phyloP scores from a whole-genome alignment of 2,797 vertebrate genomes.

The Poeciliopsis infans region DNA sequence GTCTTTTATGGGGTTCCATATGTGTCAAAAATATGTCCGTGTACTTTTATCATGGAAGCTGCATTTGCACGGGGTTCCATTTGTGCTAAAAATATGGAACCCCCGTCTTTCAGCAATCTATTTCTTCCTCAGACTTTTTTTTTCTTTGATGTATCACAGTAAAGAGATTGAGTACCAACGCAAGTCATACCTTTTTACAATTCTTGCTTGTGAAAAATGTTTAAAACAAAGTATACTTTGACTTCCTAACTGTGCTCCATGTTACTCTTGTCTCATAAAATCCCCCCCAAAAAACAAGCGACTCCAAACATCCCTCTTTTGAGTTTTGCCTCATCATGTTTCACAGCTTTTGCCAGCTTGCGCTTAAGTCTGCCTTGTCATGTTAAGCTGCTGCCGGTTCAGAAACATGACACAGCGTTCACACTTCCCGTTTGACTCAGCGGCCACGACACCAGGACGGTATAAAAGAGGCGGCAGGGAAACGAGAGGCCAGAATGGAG shows the following conservation, averaged over 20 bases:
- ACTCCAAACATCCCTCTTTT: background rate
- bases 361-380: slow-evolving; percentile 59
- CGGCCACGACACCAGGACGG: background rate
- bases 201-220: background rate
- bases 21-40: background rate
- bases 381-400: slow-evolving; percentile 35
- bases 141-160: background rate
- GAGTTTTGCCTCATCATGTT: slow-evolving; percentile 58
- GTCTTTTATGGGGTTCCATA: background rate
- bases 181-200: background rate
- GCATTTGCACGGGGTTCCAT: no score
- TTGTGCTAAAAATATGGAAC: no score
- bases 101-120: background rate
- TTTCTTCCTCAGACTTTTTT: background rate
- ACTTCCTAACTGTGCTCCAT: background rate
- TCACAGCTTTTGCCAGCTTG: slow-evolving; percentile 12
- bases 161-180: background rate
- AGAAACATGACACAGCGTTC: slow-evolving; percentile 53
- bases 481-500: slow-evolving; percentile 10
- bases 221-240: background rate
- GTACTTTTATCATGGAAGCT: no score
- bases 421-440: slow-evolving; percentile 64
- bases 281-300: background rate
- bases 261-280: background rate
- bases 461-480: slow-evolving; percentile 58